A percentile compares a stretch with the other conserved stretches of the same genome.
Evolutionary conservation across 1,140 invertebrate genomes (phyloP).

Genomic region (Delia radicum): DNA sequence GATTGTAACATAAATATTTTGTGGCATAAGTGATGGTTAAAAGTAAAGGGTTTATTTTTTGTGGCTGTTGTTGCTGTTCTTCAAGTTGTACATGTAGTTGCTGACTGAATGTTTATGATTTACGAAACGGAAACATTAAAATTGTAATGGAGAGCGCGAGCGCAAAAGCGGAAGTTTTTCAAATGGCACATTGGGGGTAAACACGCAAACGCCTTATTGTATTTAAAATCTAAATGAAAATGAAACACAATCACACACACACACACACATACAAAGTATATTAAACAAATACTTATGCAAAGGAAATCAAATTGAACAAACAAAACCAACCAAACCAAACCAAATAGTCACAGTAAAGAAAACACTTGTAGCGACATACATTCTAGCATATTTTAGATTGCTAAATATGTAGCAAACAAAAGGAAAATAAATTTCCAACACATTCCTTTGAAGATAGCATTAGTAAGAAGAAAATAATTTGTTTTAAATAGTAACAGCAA

Average conservation of each 20-base stretch:
- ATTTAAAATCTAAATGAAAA: not conserved
- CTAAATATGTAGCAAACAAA: no score
- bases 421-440: not conserved
- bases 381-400: no score
- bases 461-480: not conserved
- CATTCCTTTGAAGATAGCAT: not conserved
- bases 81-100: not conserved
- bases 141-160: not conserved
- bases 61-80: not conserved
- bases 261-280: not conserved
- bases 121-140: not conserved
- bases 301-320: no score
- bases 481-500: not conserved
- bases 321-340: no score
- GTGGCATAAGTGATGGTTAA: not conserved
- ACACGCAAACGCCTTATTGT: not conserved
- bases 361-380: no score
- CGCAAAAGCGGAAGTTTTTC: conserved; percentile 1
- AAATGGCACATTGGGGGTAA: not conserved
- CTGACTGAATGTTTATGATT: not conserved
- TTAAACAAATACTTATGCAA: not conserved
- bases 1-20: not conserved
- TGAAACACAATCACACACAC: not conserved
- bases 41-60: not conserved
- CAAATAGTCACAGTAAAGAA: no score